Evolutionary conservation across 2,888 invertebrate species (phyloP).

Genomic region (Nomada lathburiana): DNA sequence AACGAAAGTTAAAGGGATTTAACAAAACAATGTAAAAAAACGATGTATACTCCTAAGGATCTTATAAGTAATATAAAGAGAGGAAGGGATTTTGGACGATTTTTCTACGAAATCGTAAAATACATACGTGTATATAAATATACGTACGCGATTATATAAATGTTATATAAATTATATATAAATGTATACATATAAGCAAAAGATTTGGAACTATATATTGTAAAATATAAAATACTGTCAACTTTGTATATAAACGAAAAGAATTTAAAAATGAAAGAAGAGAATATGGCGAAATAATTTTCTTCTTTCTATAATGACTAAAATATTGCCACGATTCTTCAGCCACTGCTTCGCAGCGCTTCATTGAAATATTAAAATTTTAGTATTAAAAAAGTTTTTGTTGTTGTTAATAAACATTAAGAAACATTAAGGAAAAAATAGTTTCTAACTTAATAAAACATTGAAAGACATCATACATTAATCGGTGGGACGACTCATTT

Average conservation of each 20-base stretch:
- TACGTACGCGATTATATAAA: constrained; percentile 46
- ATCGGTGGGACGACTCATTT: constrained; percentile 60
- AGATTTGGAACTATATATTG: constrained; percentile 73
- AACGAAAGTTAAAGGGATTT: constrained; percentile 77
- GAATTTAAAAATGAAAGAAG: constrained; percentile 58
- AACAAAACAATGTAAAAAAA: constrained; percentile 76
- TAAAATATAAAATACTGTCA: constrained; percentile 80
- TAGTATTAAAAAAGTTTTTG: neutral
- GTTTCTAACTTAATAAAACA: constrained; percentile 22
- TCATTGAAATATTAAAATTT: constrained; percentile 23
- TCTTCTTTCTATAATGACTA: constrained; percentile 47
- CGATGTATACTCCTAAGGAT: constrained; percentile 60
- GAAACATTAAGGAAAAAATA: constrained; percentile 28
- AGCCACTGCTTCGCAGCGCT: constrained; percentile 31
- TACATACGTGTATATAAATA: constrained; percentile 45
- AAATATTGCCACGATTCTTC: constrained; percentile 67
- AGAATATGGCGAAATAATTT: constrained; percentile 47
- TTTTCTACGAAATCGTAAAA: constrained; percentile 51
- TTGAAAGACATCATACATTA: constrained; percentile 49
- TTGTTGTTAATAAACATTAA: neutral
- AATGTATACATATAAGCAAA: constrained; percentile 57
- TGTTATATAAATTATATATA: constrained; percentile 33
- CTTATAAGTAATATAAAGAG: constrained; percentile 30
- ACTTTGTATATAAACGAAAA: constrained; percentile 73
- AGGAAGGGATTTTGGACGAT: constrained; percentile 50